Evolutionary conservation across 2,888 invertebrate genomes (phyloP).

Genomic region (Epinotia ramella): DNA sequence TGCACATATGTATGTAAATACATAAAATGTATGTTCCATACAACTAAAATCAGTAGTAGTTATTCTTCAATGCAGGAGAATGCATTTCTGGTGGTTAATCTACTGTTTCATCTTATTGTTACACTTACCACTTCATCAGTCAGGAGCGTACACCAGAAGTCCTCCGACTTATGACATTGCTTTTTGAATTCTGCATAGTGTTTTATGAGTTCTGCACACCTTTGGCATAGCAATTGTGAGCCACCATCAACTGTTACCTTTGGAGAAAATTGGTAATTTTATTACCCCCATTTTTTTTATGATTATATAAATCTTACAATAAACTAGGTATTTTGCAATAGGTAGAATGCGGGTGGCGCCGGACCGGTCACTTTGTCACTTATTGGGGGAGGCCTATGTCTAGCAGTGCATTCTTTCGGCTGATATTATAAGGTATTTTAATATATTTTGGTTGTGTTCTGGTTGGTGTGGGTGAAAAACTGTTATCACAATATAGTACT

Average conservation of each 20-base stretch:
- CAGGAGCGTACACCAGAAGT: slow-evolving; percentile 56
- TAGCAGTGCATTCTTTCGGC: too few relatives aligned
- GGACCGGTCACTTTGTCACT: too few relatives aligned
- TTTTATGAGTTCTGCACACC: slow-evolving; percentile 56
- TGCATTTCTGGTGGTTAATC: neutral
- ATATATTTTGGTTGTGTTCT: too few relatives aligned
- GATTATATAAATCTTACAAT: too few relatives aligned
- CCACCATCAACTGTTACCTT: slow-evolving; percentile 32
- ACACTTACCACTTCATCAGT: slow-evolving; percentile 27
- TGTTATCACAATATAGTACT: too few relatives aligned
- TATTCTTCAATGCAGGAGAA: neutral
- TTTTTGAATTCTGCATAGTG: slow-evolving; percentile 59
- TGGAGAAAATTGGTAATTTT: slow-evolving; percentile 15
- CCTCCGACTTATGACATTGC: slow-evolving; percentile 57
- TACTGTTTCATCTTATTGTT: neutral
- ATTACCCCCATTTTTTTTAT: too few relatives aligned
- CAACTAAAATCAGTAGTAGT: neutral
- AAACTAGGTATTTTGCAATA: too few relatives aligned
- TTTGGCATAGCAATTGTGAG: slow-evolving; percentile 46
- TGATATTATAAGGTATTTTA: too few relatives aligned
- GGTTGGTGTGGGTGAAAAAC: too few relatives aligned
- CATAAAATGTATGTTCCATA: neutral
- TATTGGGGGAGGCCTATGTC: too few relatives aligned
- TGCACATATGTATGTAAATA: too few relatives aligned
- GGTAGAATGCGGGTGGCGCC: too few relatives aligned